Percentiles rank a stretch among this genome's conserved stretches.
Evolutionary conservation across 1,140 invertebrate species (phyloP).

Genomic region (Lysiphlebus fabarum): DNA sequence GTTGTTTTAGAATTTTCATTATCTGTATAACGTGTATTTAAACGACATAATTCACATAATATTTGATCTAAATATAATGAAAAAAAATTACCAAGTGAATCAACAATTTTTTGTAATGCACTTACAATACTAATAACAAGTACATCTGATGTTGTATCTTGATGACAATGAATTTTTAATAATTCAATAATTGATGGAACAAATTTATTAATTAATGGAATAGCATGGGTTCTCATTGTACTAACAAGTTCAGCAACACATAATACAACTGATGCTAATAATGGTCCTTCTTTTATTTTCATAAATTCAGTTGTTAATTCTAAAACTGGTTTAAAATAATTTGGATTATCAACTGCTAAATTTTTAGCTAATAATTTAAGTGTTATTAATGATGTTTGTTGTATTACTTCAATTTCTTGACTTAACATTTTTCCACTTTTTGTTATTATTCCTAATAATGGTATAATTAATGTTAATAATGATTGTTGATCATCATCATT

Average conservation of each 20-base stretch:
- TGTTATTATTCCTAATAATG: conserved; percentile 61
- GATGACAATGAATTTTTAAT: conserved; percentile 52
- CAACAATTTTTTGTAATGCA: conserved; percentile 75
- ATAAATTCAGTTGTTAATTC: conserved; percentile 62
- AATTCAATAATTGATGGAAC: conserved; percentile 74
- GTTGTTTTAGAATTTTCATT: conserved; percentile 50
- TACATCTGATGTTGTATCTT: conserved; percentile 44
- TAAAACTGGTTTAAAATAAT: conserved; percentile 63
- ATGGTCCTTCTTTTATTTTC: conserved; percentile 55
- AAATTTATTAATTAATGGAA: conserved; percentile 70
- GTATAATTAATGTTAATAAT: conserved; percentile 60
- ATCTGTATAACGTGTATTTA: conserved; percentile 51
- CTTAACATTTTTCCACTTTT: conserved; percentile 39
- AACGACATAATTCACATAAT: conserved; percentile 62
- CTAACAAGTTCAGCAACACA: conserved; percentile 78
- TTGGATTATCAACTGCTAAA: conserved; percentile 62
- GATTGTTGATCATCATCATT: conserved; percentile 52
- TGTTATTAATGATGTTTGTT: conserved; percentile 77
- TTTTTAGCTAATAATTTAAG: conserved; percentile 75
- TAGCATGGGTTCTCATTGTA: conserved; percentile 69
- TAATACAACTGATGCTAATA: conserved; percentile 71
- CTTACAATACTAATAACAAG: conserved; percentile 66
- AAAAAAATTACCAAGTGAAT: conserved; percentile 75
- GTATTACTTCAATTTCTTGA: conserved; percentile 61
- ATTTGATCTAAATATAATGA: conserved; percentile 80